phyloP scores from a whole-genome alignment of 2,888 invertebrate genomes.

The Drosophila longiperda region DNA sequence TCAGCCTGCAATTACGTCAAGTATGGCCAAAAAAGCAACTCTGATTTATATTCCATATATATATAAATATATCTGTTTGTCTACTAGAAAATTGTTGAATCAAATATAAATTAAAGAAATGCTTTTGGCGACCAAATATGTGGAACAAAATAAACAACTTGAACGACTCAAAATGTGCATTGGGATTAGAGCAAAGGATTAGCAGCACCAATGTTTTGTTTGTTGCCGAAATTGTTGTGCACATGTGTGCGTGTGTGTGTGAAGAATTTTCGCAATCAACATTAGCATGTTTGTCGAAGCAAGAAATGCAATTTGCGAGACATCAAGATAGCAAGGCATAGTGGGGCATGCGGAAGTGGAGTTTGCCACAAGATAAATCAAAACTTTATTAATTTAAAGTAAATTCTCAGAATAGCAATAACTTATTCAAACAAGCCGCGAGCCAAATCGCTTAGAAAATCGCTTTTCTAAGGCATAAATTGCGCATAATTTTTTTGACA shows the following conservation, averaged over 20 bases:
- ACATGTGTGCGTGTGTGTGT: constrained; percentile 21
- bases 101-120: constrained; percentile 75
- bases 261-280: constrained; percentile 61
- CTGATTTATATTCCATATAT: constrained; percentile 12
- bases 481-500: constrained; percentile 9
- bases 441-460: neutral
- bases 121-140: constrained; percentile 75
- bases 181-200: constrained; percentile 37
- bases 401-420: constrained; percentile 23
- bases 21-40: constrained; percentile 29
- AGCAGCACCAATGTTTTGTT: constrained; percentile 44
- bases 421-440: neutral
- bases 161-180: constrained; percentile 9
- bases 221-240: constrained; percentile 19
- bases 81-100: constrained; percentile 57
- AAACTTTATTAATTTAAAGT: constrained; percentile 51
- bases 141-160: constrained; percentile 42
- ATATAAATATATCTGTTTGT: constrained; percentile 17
- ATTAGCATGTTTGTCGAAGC: constrained; percentile 66
- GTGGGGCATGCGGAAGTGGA: constrained; percentile 8
- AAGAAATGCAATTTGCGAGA: constrained; percentile 65
- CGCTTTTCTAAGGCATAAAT: neutral
- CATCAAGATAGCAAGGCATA: neutral
- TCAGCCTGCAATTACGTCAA: constrained; percentile 31
- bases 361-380: constrained; percentile 18